Evolutionary conservation across 2,797 vertebrate species (phyloP).

Genomic region (Hafferia zeledoni): DNA sequence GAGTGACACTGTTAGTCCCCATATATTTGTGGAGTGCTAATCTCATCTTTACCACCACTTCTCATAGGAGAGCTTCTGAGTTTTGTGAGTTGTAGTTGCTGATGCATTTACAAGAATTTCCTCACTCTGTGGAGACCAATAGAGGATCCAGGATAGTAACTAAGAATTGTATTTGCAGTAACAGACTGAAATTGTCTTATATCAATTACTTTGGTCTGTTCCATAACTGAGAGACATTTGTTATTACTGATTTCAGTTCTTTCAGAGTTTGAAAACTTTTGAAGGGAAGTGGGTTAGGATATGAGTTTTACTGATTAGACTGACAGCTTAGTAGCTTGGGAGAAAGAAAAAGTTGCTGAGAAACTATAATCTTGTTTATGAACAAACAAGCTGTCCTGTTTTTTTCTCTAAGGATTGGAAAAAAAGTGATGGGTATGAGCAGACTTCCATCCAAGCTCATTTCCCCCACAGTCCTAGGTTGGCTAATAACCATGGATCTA

Average conservation of each 20-base stretch:
- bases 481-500: not conserved
- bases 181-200: not conserved
- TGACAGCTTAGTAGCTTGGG: not conserved
- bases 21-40: not conserved
- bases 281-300: not conserved
- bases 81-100: not conserved
- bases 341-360: not conserved
- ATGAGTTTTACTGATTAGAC: not conserved
- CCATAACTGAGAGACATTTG: not conserved
- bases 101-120: not conserved
- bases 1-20: not conserved
- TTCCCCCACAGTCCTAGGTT: not conserved
- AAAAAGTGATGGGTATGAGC: not conserved
- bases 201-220: not conserved
- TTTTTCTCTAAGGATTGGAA: not conserved
- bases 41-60: not conserved
- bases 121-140: fast-evolving
- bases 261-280: not conserved
- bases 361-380: not conserved
- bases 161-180: not conserved
- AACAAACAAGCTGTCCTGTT: not conserved
- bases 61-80: not conserved
- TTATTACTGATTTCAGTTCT: not conserved
- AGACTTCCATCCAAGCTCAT: not conserved
- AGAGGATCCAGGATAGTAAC: not conserved